Base-by-base conservation (phyloP, 2,797 vertebrate species). In the Babyrousa celebensis region DNA sequence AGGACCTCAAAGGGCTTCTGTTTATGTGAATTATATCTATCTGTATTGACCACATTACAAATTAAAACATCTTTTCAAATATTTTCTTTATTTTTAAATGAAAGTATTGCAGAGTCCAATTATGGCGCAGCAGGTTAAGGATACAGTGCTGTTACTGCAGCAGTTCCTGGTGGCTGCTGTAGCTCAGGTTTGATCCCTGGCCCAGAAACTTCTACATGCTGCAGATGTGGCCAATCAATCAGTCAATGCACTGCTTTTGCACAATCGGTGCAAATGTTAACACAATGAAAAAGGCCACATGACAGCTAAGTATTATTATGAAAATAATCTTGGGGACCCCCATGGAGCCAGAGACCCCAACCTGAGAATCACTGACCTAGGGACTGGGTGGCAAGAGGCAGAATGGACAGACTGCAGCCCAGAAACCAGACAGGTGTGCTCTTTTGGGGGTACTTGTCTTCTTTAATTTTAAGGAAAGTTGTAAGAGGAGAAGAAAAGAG, bases 81-180 rank as follows among this genome's bases (percentile, higher is more conserved):
- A 29, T 70, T 83, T 79, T 62, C 52, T 93, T 87, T 87, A 40
- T 83, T 83, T 90, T 72, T n/a, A 96, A 94, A 83, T 67, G 92
- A 72, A 36, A 63, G 3, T 79, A 54, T 16, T 88, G 43, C 43
- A 48, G 43, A 48, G 43, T 6, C 9, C 43, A 48, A 1, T 48
- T 48, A 10, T 48, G 43, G 43, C 9, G 5, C 43, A 48, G 43
- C 43, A 48, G 43, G 43, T 48, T 48, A 48, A 48, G 43, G 43
- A 48, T 48, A 6, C 43, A 48, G 43, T 10, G 9, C 43, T 48
- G 43, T 48, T 10, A 48, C 43, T 48, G 43, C 9, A 48, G 43
- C 43, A 48, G 43, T 48, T 48, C 9, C 43, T 7, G 43, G 43
- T 48, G 43, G 43, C 43, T 48, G 43, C 43, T 48, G 43, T 48